Base-by-base conservation (phyloP, 2,113 vertebrate species). In the Equus przewalskii region DNA sequence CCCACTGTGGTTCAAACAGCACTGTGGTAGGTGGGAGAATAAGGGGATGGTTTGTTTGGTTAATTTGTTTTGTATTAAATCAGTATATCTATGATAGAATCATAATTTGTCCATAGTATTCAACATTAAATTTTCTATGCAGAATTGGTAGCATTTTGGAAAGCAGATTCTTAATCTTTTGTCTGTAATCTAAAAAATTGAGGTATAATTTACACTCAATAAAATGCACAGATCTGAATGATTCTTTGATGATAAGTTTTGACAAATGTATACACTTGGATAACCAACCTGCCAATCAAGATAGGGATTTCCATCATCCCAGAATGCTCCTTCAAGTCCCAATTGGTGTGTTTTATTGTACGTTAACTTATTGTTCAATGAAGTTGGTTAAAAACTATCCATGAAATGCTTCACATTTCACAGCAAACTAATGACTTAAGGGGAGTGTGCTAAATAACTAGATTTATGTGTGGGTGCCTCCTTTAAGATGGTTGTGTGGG, bases 1-100 rank as follows among this genome's bases (percentile, higher is more conserved):
- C 96, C 99, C 99, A 12, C 0, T 99, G 79, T 99, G 99, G 99
- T 99, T 99, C 98, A 99, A 99, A 98, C 99, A 99, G 97, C 99
- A 99, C 96, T 99, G 99, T 97, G 99, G 99, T 99, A 98, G 98
- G 99, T 98, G 62, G 7, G 81, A 86, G 70, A 49, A 44, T 56
- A 54, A 94, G 49, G 82, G 60, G 10, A 26, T 81, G 87, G 13
- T 67, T 83, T 73, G 30, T 83, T 82, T 94, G n/a, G 16, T 84
- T 95, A 36, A 22, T 92, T 86, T 85, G 30, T 81, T 97, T 69
- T 91, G 44, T 92, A 82, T 94, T 84, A 94, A 87, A 88, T 94
- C 51, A 85, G 2, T 80, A 22, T 91, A 33, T 56, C 28, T 67
- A 15, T 94, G 54, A 80, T 89, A 8, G 89, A 87, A 72, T 78